Percentiles rank a stretch among this genome's conserved stretches.
Evolutionary conservation across 2,113 vertebrate genomes (phyloP).

Genomic region (Ictidomys tridecemlineatus): DNA sequence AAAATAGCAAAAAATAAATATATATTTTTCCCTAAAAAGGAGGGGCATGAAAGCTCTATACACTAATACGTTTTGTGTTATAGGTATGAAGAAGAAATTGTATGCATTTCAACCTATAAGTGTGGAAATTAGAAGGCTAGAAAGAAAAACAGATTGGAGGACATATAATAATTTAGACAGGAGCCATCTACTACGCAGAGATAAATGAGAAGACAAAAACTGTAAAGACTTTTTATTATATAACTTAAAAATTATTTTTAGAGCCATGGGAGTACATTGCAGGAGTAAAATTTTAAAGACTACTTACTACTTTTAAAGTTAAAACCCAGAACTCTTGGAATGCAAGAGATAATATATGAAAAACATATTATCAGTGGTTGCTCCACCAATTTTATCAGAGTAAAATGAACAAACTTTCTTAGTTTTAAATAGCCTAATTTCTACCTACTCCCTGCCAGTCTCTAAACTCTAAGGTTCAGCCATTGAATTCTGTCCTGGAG

Average conservation of each 20-base stretch:
- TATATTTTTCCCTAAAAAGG: not conserved
- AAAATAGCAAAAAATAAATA: constrained; percentile 9
- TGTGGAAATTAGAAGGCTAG: not conserved
- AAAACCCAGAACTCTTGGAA: not conserved
- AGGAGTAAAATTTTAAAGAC: not conserved
- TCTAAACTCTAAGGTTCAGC: not conserved
- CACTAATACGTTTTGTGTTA: not conserved
- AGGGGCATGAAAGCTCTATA: not conserved
- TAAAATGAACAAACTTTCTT: not conserved
- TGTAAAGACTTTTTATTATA: not conserved
- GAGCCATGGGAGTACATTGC: not conserved
- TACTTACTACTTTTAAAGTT: not conserved
- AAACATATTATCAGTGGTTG: not conserved
- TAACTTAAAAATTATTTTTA: not conserved
- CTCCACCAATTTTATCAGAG: not conserved
- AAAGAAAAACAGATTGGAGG: not conserved
- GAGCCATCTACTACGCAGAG: not conserved
- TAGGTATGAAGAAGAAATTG: not conserved
- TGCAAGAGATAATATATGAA: not conserved
- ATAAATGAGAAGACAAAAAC: not conserved
- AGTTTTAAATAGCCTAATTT: not conserved
- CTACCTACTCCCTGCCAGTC: not conserved
- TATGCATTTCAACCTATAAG: not conserved
- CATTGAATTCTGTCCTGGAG: not conserved
- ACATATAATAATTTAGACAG: constrained; percentile 7